These are phyloP conservation scores for Pterois miles DNA, from an alignment of 2,797 vertebrate genomes.

Conservation along the genomic window DNA sequence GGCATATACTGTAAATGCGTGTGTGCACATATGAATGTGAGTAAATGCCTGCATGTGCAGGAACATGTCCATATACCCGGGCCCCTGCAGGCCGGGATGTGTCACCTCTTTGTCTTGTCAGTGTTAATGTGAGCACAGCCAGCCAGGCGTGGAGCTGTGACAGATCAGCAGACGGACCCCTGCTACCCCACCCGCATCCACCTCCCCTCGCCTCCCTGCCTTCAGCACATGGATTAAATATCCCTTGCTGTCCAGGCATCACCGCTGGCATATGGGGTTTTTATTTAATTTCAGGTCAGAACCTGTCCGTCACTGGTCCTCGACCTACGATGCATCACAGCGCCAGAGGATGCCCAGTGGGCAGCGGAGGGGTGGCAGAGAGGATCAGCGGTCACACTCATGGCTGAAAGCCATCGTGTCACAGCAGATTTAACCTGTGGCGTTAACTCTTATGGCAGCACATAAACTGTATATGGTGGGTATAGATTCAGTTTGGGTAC, in stretches of 20 bases:
- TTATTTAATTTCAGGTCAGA: conserved; percentile 79
- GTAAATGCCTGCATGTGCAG: conserved; percentile 11
- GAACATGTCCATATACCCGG: conserved; percentile 38
- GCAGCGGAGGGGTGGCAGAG: conserved; percentile 45
- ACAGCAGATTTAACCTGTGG: conserved; percentile 53
- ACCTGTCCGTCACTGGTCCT: conserved; percentile 47
- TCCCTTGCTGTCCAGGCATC: conserved; percentile 62
- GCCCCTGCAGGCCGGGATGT: conserved; percentile 73
- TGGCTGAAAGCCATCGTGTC: conserved; percentile 52
- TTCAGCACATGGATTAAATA: conserved; percentile 53
- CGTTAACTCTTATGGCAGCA: background rate
- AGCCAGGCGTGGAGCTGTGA: conserved; percentile 80
- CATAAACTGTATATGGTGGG: background rate
- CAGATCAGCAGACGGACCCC: conserved; percentile 72
- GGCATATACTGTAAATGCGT: conserved; percentile 7
- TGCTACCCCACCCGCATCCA: conserved; percentile 26
- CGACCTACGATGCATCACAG: conserved; percentile 49
- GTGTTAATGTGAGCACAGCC: conserved; percentile 81
- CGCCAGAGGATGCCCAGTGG: conserved; percentile 45
- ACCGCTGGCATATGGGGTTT: conserved; percentile 68
- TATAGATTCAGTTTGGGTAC: background rate
- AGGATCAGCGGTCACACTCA: conserved; percentile 39
- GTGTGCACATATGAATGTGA: conserved; percentile 30
- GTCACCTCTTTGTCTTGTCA: conserved; percentile 83
- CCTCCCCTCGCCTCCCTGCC: conserved; percentile 9